Percentiles rank a stretch among this genome's conserved stretches.
These are phyloP conservation scores for Alces alces DNA, from an alignment of 2,113 vertebrate species.

Conservation along the genomic window DNA sequence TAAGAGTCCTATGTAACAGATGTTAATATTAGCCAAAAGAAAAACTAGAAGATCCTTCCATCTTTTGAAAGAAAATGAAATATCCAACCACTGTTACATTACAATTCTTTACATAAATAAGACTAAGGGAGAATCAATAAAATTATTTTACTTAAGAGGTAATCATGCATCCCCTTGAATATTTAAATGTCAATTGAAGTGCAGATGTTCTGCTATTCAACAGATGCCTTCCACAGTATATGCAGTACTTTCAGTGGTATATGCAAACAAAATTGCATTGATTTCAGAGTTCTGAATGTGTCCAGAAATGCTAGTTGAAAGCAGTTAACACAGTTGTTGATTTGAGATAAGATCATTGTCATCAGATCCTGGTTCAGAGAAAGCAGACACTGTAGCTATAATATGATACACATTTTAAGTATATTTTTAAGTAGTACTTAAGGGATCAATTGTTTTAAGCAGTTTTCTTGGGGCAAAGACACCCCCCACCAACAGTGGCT, in stretches of 20 bases:
- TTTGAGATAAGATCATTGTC: neutral
- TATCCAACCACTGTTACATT: neutral
- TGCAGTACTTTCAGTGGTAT: neutral
- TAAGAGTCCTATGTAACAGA: neutral
- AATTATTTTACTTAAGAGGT: conserved; percentile 5
- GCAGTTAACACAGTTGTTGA: neutral
- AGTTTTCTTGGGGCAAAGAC: neutral
- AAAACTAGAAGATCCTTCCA: neutral
- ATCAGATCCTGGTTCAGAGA: neutral
- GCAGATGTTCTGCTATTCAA: neutral
- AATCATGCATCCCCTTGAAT: neutral
- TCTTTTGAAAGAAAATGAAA: neutral
- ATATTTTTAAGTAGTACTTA: neutral
- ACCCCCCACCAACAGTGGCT: neutral
- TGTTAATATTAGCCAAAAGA: neutral
- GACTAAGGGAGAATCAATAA: neutral
- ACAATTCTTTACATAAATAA: neutral
- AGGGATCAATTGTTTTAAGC: neutral
- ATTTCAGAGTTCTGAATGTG: neutral
- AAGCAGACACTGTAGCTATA: neutral
- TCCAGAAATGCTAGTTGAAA: neutral
- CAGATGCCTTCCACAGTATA: neutral
- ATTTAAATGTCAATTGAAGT: neutral
- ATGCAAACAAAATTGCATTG: neutral
- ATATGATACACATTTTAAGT: neutral